Evolutionary conservation across 2,797 vertebrate genomes (phyloP).

Genomic region (Microctenopoma steveboyesi): DNA sequence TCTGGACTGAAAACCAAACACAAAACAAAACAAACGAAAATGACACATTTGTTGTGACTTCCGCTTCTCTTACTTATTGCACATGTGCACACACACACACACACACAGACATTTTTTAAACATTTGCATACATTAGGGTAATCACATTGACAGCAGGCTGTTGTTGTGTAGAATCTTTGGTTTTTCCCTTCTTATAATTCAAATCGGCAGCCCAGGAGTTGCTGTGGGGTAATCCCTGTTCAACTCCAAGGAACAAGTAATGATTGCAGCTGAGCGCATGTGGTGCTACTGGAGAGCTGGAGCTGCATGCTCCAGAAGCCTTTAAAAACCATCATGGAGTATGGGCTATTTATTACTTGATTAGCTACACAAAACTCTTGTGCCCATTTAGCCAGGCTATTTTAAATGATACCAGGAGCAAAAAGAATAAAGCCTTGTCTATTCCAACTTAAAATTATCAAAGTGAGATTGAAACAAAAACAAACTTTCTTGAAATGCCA

Average conservation of each 20-base stretch:
- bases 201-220: constrained; percentile 39
- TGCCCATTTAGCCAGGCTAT: constrained; percentile 6
- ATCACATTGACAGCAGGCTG: constrained; percentile 38
- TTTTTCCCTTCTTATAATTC: constrained; percentile 41
- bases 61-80: neutral
- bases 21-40: too few species aligned
- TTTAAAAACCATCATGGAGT: constrained; percentile 52
- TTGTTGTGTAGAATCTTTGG: constrained; percentile 4
- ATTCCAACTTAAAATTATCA: constrained; percentile 47
- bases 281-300: constrained; percentile 56
- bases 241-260: constrained; percentile 64
- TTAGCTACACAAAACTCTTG: constrained; percentile 39
- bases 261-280: constrained; percentile 66
- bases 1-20: neutral
- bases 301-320: constrained; percentile 40
- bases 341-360: constrained; percentile 57
- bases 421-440: constrained; percentile 7
- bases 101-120: neutral
- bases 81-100: neutral
- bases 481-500: constrained; percentile 58
- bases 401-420: constrained; percentile 31
- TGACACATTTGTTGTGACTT: neutral
- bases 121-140: constrained; percentile 27
- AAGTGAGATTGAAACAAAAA: constrained; percentile 53
- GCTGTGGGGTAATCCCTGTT: constrained; percentile 56